These are phyloP conservation scores for Nanorana parkeri DNA, from an alignment of 2,113 vertebrate species.

Conservation along the genomic window DNA sequence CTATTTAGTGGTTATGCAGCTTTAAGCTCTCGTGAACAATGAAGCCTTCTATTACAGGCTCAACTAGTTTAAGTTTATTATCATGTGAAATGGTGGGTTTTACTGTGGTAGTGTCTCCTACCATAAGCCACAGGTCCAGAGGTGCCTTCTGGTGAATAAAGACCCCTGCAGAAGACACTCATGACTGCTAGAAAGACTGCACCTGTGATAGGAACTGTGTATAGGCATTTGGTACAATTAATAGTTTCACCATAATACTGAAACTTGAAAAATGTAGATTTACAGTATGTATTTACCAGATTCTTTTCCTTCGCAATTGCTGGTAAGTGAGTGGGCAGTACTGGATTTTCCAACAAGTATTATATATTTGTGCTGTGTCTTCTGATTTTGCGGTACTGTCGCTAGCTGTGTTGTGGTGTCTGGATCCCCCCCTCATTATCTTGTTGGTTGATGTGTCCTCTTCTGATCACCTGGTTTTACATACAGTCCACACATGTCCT, in stretches of 20 bases:
- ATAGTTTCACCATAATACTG: background rate
- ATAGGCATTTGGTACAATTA: background rate
- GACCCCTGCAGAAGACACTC: too few relatives aligned
- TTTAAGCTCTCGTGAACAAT: too few relatives aligned
- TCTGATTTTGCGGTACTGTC: conserved; percentile 21
- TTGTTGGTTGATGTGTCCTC: conserved; percentile 28
- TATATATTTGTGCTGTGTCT: conserved; percentile 26
- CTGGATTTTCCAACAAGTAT: background rate
- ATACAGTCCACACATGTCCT: background rate
- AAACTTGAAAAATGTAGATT: background rate
- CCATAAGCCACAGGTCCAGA: too few relatives aligned
- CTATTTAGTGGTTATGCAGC: too few relatives aligned
- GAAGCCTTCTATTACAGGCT: too few relatives aligned
- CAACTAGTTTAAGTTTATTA: too few relatives aligned
- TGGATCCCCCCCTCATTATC: conserved; percentile 1
- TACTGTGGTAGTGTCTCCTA: too few relatives aligned
- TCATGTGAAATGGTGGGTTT: too few relatives aligned
- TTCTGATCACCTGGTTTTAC: background rate
- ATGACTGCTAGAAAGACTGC: too few relatives aligned
- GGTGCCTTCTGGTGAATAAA: too few relatives aligned
- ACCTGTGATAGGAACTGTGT: too few relatives aligned
- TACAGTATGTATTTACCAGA: background rate
- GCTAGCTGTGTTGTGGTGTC: conserved; percentile 35
- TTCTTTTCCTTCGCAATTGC: background rate
- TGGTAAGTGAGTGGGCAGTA: conserved; percentile 38